These are phyloP conservation scores for Sylvilagus bachmani DNA, from an alignment of 2,113 vertebrate species.

Conservation along the genomic window DNA sequence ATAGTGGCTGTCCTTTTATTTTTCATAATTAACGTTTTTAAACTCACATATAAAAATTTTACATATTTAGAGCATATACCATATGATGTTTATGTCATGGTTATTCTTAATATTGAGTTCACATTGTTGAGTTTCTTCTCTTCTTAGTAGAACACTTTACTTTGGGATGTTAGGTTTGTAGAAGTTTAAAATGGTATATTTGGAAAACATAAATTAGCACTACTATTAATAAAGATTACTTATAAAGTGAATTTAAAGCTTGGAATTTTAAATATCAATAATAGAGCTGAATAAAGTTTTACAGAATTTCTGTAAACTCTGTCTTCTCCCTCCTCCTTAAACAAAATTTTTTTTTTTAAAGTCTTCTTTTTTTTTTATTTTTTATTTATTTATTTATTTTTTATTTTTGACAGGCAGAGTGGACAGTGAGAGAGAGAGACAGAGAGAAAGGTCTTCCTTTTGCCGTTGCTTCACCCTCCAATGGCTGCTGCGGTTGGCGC, in stretches of 20 bases:
- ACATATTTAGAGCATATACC: too few relatives aligned
- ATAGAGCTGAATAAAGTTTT: slow-evolving; percentile 29
- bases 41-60: too few relatives aligned
- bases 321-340: not conserved
- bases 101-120: slow-evolving; percentile 29
- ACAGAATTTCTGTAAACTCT: not conserved
- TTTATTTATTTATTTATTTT: too few relatives aligned
- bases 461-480: too few relatives aligned
- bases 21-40: too few relatives aligned
- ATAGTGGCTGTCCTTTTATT: not conserved
- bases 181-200: slow-evolving; percentile 41
- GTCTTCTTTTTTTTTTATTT: too few relatives aligned
- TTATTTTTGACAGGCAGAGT: too few relatives aligned
- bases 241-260: not conserved
- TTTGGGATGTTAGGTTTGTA: slow-evolving; percentile 43
- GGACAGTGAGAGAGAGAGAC: too few relatives aligned
- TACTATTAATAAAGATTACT: slow-evolving; percentile 56
- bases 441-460: too few relatives aligned
- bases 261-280: slow-evolving; percentile 27
- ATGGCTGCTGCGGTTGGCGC: too few relatives aligned
- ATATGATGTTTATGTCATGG: too few relatives aligned
- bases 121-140: not conserved
- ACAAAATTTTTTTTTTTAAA: too few relatives aligned
- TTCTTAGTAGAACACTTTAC: not conserved
- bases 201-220: slow-evolving; percentile 1